Percentiles rank a stretch among this genome's conserved stretches.
Conservation (phyloP, 2,797 vertebrate species). For the Mormyrops attenuatus region DNA sequence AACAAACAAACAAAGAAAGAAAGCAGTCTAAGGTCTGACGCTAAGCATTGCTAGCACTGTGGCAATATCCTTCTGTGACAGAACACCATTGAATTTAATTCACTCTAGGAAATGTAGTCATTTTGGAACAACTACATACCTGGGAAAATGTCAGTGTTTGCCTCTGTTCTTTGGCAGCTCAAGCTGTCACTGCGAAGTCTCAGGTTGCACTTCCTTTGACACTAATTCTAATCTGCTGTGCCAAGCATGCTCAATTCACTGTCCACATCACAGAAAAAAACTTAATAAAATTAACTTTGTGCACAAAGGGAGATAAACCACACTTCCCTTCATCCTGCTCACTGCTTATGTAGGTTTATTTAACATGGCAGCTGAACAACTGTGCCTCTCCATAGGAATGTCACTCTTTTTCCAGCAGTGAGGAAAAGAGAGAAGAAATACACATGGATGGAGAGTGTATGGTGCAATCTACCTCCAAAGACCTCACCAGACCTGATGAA, state of each 20-base stretch:
- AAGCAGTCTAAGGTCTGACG: background rate
- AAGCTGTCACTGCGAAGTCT: constrained; percentile 38
- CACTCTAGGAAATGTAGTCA: background rate
- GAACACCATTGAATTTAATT: constrained; percentile 5
- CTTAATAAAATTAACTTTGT: constrained; percentile 52
- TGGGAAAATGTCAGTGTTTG: constrained; percentile 26
- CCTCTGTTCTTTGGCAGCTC: constrained; percentile 28
- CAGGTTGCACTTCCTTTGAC: constrained; percentile 49
- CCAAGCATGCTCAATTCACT: constrained; percentile 52
- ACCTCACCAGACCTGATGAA: constrained; percentile 60
- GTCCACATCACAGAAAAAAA: constrained; percentile 49
- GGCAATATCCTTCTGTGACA: background rate
- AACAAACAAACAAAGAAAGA: background rate
- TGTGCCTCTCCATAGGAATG: constrained; percentile 46
- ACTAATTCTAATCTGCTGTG: constrained; percentile 54
- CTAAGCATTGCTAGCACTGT: background rate
- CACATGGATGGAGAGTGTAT: background rate
- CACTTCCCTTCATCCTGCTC: constrained; percentile 42
- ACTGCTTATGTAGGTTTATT: constrained; percentile 34
- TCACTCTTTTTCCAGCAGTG: constrained; percentile 36
- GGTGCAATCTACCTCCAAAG: background rate
- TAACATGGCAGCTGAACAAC: constrained; percentile 31
- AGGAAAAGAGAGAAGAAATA: background rate
- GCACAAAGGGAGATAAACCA: constrained; percentile 44
- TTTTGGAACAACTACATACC: constrained; percentile 27